A percentile compares a stretch with the other conserved stretches of the same genome.
Conservation (phyloP, 2,113 vertebrate genomes). For the Lipophrys pholis region DNA sequence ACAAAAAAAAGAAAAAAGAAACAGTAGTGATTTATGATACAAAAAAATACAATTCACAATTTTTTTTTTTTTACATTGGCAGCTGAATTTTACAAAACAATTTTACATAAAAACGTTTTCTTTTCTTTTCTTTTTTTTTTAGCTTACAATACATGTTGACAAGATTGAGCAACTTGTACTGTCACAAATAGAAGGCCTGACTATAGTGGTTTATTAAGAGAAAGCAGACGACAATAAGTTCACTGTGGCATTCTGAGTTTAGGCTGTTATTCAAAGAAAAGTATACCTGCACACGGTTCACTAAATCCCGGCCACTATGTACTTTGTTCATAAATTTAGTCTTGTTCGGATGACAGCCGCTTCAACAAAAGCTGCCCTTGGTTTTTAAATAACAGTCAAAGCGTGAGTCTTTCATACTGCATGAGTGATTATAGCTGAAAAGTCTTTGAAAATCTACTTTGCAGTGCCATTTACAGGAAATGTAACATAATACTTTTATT, state of each 20-base stretch:
- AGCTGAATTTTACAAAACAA: conserved; percentile 85
- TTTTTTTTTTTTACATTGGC: conserved; percentile 81
- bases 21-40: conserved; percentile 82
- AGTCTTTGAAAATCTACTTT: conserved; percentile 51
- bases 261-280: conserved; percentile 54
- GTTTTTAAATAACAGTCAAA: conserved; percentile 72
- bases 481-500: conserved; percentile 59
- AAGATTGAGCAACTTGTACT: conserved; percentile 61
- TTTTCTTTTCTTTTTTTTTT: too few species aligned
- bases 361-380: conserved; percentile 65
- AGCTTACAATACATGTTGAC: conserved; percentile 75
- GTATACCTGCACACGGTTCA: conserved; percentile 53
- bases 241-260: conserved; percentile 60
- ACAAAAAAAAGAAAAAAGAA: conserved; percentile 74
- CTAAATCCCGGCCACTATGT: conserved; percentile 49
- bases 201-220: conserved; percentile 67
- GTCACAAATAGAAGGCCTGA: conserved; percentile 67
- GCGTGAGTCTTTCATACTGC: conserved; percentile 52
- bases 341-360: conserved; percentile 58
- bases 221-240: conserved; percentile 56
- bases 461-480: conserved; percentile 58
- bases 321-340: conserved; percentile 42
- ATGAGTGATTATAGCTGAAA: conserved; percentile 46
- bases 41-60: conserved; percentile 84
- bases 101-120: conserved; percentile 74